A percentile compares a stretch with the other conserved stretches of the same genome.
These are phyloP conservation scores for Cosmia trapezina DNA, from an alignment of 2,888 invertebrate genomes.

Conservation along the genomic window DNA sequence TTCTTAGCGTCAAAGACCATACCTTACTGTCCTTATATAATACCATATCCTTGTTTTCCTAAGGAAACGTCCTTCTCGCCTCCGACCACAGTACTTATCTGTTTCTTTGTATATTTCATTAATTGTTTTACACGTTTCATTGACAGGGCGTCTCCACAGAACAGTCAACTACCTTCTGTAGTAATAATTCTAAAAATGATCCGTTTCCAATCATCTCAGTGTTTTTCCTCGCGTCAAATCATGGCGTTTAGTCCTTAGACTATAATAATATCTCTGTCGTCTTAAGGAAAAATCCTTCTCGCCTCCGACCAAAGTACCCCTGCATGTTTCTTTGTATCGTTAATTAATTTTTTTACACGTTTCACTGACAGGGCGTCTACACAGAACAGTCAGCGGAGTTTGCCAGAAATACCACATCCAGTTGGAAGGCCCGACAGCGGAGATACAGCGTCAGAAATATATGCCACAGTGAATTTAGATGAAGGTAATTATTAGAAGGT, in stretches of 20 bases:
- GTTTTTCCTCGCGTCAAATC: background rate
- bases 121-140: conserved; percentile 27
- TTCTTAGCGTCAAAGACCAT: background rate
- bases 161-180: conserved; percentile 84
- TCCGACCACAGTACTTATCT: background rate
- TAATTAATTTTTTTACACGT: conserved; percentile 16
- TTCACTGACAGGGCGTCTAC: conserved; percentile 83
- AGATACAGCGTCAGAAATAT: conserved; percentile 95
- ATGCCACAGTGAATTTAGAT: conserved; percentile 94
- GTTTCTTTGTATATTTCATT: conserved; percentile 1
- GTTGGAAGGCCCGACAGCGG: conserved; percentile 92
- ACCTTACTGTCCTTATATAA: background rate
- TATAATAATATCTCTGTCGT: background rate
- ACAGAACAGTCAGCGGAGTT: conserved; percentile 92
- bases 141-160: conserved; percentile 87
- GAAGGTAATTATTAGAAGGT: conserved; percentile 75
- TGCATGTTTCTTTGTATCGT: background rate
- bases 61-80: conserved; percentile 24
- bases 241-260: conserved; percentile 2
- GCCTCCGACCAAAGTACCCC: background rate
- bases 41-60: background rate
- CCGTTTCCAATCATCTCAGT: background rate
- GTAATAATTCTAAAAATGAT: background rate
- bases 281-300: conserved; percentile 27
- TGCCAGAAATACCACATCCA: conserved; percentile 95